These are phyloP conservation scores for Pelecanus crispus DNA, from an alignment of 2,113 vertebrate species.

Conservation along the genomic window DNA sequence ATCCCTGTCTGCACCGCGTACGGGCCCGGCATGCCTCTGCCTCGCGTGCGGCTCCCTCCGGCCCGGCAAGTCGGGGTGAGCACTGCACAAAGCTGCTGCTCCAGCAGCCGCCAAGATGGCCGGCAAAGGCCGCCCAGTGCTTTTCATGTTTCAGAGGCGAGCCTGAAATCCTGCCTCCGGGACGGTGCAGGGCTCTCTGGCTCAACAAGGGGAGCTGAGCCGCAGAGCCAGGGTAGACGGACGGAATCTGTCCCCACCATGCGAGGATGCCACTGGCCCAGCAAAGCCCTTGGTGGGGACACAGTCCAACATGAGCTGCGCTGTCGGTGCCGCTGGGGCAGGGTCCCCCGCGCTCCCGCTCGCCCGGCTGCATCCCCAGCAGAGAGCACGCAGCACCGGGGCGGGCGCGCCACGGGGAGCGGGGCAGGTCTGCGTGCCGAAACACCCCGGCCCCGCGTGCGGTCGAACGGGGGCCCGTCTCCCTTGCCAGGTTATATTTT, in stretches of 20 bases:
- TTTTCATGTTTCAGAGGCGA: background rate
- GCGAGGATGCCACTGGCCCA: background rate
- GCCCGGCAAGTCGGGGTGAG: background rate
- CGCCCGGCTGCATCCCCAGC: rapidly evolving
- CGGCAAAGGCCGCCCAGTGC: background rate
- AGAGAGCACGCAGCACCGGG: background rate
- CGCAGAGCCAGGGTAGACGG: rapidly evolving
- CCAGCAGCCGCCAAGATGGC: background rate
- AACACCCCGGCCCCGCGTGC: background rate
- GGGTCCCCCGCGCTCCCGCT: rapidly evolving
- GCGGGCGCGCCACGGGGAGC: rapidly evolving
- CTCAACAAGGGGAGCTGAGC: background rate
- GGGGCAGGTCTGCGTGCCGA: background rate
- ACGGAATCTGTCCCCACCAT: background rate
- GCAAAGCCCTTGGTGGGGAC: background rate
- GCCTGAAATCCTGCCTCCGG: background rate
- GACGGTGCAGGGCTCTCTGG: rapidly evolving
- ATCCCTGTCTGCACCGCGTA: rapidly evolving
- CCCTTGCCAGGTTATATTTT: constrained; percentile 6
- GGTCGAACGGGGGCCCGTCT: background rate
- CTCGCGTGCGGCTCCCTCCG: background rate
- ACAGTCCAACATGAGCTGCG: rapidly evolving
- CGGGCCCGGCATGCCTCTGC: rapidly evolving
- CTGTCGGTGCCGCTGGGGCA: background rate
- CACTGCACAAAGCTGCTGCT: background rate